A percentile compares a stretch with the other conserved stretches of the same genome.
phyloP scores from a whole-genome alignment of 2,113 vertebrate genomes.

The Neogale vison region DNA sequence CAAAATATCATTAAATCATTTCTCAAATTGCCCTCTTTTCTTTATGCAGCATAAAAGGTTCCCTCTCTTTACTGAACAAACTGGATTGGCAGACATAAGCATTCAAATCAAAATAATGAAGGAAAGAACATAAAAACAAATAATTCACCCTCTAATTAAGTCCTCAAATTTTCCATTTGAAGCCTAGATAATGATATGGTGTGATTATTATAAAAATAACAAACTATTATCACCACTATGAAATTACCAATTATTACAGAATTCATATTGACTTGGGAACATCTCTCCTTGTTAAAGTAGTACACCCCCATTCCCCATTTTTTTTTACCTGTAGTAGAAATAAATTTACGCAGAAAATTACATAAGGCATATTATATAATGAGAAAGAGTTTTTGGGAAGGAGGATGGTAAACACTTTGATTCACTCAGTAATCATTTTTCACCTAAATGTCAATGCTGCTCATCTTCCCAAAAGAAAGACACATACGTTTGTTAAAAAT shows the following conservation, averaged over 20 bases:
- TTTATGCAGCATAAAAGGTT: not conserved
- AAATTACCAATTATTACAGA: constrained; percentile 65
- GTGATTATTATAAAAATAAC: constrained; percentile 70
- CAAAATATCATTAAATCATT: not conserved
- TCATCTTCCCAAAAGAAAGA: not conserved
- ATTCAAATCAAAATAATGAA: constrained; percentile 45
- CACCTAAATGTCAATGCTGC: not conserved
- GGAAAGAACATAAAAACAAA: constrained; percentile 47
- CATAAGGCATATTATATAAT: not conserved
- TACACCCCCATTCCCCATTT: rapidly evolving
- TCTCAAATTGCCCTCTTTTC: not conserved
- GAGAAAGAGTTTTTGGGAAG: not conserved
- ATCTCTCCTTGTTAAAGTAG: constrained; percentile 19
- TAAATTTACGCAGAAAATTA: not conserved
- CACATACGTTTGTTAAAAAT: not conserved
- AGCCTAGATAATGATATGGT: constrained; percentile 55
- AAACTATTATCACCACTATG: constrained; percentile 60
- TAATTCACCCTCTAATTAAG: constrained; percentile 41
- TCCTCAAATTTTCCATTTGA: constrained; percentile 39
- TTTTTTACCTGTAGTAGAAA: not conserved
- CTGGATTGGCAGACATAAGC: not conserved
- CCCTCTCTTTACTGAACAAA: not conserved
- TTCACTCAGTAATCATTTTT: not conserved
- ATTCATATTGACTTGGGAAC: constrained; percentile 46
- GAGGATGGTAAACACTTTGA: not conserved